Evolutionary conservation across 2,888 invertebrate species (phyloP).

Genomic region (Byasa hedistus): DNA sequence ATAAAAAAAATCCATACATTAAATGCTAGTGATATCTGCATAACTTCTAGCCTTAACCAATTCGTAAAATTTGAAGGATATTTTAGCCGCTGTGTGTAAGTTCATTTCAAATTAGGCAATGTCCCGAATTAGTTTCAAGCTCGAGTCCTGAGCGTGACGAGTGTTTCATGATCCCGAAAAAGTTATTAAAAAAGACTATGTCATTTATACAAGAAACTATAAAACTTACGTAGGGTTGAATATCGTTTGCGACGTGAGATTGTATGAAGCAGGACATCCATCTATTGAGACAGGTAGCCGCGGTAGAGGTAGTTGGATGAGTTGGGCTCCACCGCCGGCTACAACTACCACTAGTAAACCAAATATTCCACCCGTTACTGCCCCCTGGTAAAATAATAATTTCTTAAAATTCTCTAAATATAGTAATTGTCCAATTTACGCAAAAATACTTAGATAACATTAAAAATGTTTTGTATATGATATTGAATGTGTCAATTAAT

Average conservation of each 20-base stretch:
- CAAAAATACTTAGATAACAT: no score
- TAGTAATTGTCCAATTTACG: background rate
- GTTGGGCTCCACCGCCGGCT: conserved; percentile 85
- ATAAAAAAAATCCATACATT: background rate
- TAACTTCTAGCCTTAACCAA: background rate
- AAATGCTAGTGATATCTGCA: background rate
- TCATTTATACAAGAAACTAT: background rate
- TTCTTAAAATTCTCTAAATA: no score
- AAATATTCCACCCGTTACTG: conserved; percentile 82
- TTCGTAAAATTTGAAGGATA: no score
- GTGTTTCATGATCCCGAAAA: no score
- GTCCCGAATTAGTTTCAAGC: no score
- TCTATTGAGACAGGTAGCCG: conserved; percentile 74
- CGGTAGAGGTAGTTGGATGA: conserved; percentile 65
- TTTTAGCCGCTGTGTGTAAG: no score
- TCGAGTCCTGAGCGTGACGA: no score
- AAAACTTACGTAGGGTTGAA: conserved; percentile 49
- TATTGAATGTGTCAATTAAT: no score
- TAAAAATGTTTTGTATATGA: no score
- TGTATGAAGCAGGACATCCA: conserved; percentile 72
- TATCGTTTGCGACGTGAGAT: conserved; percentile 47
- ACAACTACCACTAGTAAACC: conserved; percentile 80
- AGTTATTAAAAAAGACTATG: no score
- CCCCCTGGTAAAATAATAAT: conserved; percentile 71
- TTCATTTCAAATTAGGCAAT: no score